Evolutionary conservation across 1,140 invertebrate genomes (phyloP), one percentile per base, ranked within the genome.

Genomic region (Apis dorsata): DNA sequence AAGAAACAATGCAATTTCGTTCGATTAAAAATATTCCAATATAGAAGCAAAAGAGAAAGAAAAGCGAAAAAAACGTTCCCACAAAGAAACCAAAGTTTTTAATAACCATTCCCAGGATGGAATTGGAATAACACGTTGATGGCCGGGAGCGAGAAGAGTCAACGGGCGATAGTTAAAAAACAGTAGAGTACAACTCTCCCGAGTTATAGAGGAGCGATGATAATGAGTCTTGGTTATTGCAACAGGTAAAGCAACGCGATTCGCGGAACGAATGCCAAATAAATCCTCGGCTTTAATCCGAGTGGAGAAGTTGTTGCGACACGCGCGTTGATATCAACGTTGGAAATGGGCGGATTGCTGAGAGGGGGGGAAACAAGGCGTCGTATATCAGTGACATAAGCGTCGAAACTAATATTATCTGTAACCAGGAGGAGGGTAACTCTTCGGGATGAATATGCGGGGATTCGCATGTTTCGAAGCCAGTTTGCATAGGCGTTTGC

Each of bases 391-490:
- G 53, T 51, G 21, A 17, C 51, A 70, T 59, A 74, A 79, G 62
- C 71, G 77, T 60, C 66, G 49, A 51, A 81, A 76, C 84, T 79
- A 87, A 87, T 81, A 87, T 78, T 81, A 81, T 65, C 82, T 44
- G 71, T 55, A 81, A 87, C 49, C 55, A 34, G 34, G 34, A 34
- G 34, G 34, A 63, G 60, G 59, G 62, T 69, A 78, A 87, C 73
- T 86, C 70, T 86, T 86, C 63, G 77, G 19, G 19, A n/a, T 21
- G 34, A n/a, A 44, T 44, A 7, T 7, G 28, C 53, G 24, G 28
- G 59, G 51, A 65, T 72, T 86, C 76, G 69, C 72, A 53, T 78
- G 82, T 74, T 69, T 81, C 68, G 78, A n/a, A 73, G 57, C 59
- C 60, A 55, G 85, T 84, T 77, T 69, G 73, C 34, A 73, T n/a